Base-by-base conservation (phyloP, 2,113 vertebrate genomes). In the Cricetomys ansorgei region DNA sequence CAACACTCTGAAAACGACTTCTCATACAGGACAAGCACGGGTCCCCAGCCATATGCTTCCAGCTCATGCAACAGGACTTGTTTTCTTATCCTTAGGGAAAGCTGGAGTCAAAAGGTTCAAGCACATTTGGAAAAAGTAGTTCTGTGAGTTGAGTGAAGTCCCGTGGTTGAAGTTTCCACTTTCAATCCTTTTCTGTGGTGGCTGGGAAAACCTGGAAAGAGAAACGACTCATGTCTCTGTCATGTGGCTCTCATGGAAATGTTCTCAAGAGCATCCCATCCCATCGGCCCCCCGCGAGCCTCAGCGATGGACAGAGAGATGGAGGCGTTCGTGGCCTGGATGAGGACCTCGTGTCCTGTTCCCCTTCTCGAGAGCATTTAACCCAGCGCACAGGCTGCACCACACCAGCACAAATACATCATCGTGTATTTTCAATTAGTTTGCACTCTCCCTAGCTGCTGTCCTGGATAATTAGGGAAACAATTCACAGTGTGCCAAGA, bases 391-490 rank as follows among this genome's bases (percentile, higher is more conserved):
- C 87, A 94, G 96, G 85, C 97, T 93, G 93, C 84, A 90, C 95
- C 93, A 98, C 96, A 73, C 83, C 62, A 89, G 93, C 86, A 81
- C 98, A 98, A 98, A 98, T 98, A 98, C 97, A 98, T 98, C 98
- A 98, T 98, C 97, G 97, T 97, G 96, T 95, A 94, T 98, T 98
- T 98, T 98, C 98, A 98, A 98, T 99, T 99, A 98, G 98, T 98
- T 98, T 98, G 98, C 98, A 97, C 97, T 98, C 98, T 98, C 88
- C 43, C 98, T 98, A 48, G 6, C 96, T 98, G 98, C 98, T 98
- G 97, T 99, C 98, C 98, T 98, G 98, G 98, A 98, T 99, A 99
- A 99, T 99, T 99, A 99, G 97, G 97, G 98, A 99, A 98, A 98
- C 99, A 98, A 98, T 99, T 98, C 98, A 97, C 98, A 98, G 99